Percentiles rank a stretch among this genome's conserved stretches.
Evolutionary conservation across 2,113 vertebrate genomes (phyloP).

Genomic region (Ameiurus melas): DNA sequence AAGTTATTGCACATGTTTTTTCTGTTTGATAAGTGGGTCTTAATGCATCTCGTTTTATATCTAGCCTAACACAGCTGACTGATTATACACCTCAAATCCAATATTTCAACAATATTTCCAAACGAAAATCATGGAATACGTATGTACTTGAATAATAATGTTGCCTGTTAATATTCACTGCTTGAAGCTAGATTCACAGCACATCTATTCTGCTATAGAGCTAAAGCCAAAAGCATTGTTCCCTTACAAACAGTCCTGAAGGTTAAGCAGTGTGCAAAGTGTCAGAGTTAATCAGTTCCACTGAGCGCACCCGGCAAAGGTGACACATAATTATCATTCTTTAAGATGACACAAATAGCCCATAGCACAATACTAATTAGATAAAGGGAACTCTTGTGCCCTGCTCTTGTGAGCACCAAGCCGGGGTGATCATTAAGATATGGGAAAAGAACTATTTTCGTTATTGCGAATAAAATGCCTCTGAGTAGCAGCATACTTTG

Average conservation of each 20-base stretch:
- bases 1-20: not conserved
- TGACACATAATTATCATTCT: constrained; percentile 62
- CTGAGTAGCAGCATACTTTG: not conserved
- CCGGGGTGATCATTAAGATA: constrained; percentile 24
- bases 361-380: constrained; percentile 59
- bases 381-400: constrained; percentile 49
- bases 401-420: constrained; percentile 38
- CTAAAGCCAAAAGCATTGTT: constrained; percentile 25
- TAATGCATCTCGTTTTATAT: not conserved
- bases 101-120: not conserved
- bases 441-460: constrained; percentile 8
- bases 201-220: not conserved
- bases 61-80: not conserved
- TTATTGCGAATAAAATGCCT: constrained; percentile 12
- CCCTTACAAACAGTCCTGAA: constrained; percentile 48
- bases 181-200: not conserved
- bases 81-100: not conserved
- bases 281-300: constrained; percentile 63
- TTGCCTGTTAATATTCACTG: not conserved
- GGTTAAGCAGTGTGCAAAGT: constrained; percentile 60
- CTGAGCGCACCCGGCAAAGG: constrained; percentile 52
- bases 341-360: constrained; percentile 56
- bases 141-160: not conserved
- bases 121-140: not conserved
- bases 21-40: not conserved